Evolutionary conservation across 2,113 vertebrate species (phyloP), one percentile per base, ranked within the genome.

Genomic region (Bos javanicus): DNA sequence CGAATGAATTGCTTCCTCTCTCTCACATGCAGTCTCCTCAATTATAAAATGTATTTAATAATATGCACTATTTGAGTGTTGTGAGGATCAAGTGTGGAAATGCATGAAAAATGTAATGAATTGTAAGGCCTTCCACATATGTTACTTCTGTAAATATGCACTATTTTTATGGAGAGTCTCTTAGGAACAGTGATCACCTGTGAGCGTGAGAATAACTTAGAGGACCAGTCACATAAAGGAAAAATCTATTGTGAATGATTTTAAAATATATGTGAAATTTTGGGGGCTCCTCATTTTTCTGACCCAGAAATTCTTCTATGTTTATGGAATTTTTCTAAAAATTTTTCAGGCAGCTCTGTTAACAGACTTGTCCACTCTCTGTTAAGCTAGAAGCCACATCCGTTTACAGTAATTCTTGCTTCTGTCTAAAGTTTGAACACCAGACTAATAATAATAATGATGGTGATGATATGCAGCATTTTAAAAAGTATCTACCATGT

Each of bases 261-360:
- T 54, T 2, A 67, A 94, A 95, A 67, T 71, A 48, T 7, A 25
- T 9, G 33, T 36, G 15, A 82, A 39, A 88, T 60, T 17, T 59
- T 6, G 36, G 71, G 71, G 82, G 23, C 57, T 33, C 23, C n/a
- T 87, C 26, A 25, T 92, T 98, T 97, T 96, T 64, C 80, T 97
- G 71, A 28, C 52, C 26, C 21, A 54, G 57, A 96, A 90, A 64
- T 87, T 83, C 62, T 74, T 48, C 19, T 64, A 0, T 43, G 48
- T 87, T 80, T 80, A 10, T 56, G 59, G 71, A 76, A 19, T 74
- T 97, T 52, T 91, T 71, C 60, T 26, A 56, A 86, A 87, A 83
- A 14, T 15, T 46, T 97, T 62, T 60, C 76, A 81, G 39, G 2
- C 17, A 57, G 30, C 43, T 94, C 33, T 80, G 1, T 56, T 60